Conservation (phyloP, 2,797 vertebrate species). For the Acipenser ruthenus region DNA sequence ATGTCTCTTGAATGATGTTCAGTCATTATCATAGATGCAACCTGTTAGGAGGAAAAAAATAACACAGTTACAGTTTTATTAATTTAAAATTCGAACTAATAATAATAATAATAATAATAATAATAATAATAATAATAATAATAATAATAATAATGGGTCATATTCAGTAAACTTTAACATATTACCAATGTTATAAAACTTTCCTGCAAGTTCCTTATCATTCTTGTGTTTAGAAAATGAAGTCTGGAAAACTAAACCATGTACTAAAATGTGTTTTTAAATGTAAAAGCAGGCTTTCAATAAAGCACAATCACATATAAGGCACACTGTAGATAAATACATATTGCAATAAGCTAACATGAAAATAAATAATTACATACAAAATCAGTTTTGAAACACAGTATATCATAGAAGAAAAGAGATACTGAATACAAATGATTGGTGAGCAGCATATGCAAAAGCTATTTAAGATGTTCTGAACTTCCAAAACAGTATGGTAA, state of each 20-base stretch:
- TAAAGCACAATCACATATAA: too few species aligned
- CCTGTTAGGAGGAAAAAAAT: slow-evolving; percentile 54
- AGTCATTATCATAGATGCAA: slow-evolving; percentile 84
- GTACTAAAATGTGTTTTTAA: too few species aligned
- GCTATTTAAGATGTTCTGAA: background rate
- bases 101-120: background rate
- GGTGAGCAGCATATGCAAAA: background rate
- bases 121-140: background rate
- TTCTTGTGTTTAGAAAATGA: too few species aligned
- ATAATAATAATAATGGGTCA: slow-evolving; percentile 27
- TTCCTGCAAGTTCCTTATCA: background rate
- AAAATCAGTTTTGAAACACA: background rate
- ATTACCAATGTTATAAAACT: background rate
- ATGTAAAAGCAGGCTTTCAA: too few species aligned
- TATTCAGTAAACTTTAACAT: slow-evolving; percentile 65
- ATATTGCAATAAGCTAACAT: too few species aligned
- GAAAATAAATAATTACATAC: too few species aligned
- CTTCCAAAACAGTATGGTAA: background rate
- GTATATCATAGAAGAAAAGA: background rate
- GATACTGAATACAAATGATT: too few species aligned
- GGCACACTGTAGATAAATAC: too few species aligned
- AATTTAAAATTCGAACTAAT: background rate
- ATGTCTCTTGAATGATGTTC: slow-evolving; percentile 22
- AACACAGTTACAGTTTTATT: slow-evolving; percentile 14
- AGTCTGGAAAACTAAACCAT: too few species aligned